phyloP scores from a whole-genome alignment of 1,140 invertebrate species.

The Maniola jurtina region DNA sequence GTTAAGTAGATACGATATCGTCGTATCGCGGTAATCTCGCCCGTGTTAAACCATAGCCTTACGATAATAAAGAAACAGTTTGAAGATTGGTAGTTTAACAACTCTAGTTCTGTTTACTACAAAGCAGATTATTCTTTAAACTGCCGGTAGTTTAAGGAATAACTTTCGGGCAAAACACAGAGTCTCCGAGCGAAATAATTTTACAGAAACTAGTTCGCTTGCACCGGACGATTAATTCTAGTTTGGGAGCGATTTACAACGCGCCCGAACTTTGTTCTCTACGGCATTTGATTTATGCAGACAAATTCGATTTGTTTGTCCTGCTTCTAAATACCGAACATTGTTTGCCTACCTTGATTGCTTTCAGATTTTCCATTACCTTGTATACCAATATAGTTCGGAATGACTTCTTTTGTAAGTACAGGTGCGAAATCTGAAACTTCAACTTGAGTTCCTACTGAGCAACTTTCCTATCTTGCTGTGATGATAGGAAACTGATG shows the following conservation, averaged over 20 bases:
- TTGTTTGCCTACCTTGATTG: conserved; percentile 5
- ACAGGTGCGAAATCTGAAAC: too few relatives aligned
- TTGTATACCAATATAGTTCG: background rate
- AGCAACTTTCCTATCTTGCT: too few relatives aligned
- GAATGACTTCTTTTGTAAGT: too few relatives aligned
- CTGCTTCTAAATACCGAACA: conserved; percentile 14
- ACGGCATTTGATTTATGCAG: conserved; percentile 57
- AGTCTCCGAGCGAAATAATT: conserved; percentile 15
- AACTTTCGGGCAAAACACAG: background rate
- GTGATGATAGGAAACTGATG: too few relatives aligned
- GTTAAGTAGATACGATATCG: too few relatives aligned
- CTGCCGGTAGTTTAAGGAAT: background rate
- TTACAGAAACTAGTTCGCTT: conserved; percentile 59
- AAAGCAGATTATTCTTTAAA: background rate
- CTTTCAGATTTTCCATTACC: background rate
- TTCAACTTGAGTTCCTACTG: too few relatives aligned
- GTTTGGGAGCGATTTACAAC: conserved; percentile 55
- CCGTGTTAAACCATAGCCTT: too few relatives aligned
- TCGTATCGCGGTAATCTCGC: too few relatives aligned
- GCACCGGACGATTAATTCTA: conserved; percentile 60
- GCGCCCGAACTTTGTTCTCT: conserved; percentile 49
- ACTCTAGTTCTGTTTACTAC: too few relatives aligned
- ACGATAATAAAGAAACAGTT: too few relatives aligned
- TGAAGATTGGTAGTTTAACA: too few relatives aligned
- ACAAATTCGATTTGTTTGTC: conserved; percentile 41